phyloP scores from a whole-genome alignment of 1,140 invertebrate species.

The Platyscapa corneri region DNA sequence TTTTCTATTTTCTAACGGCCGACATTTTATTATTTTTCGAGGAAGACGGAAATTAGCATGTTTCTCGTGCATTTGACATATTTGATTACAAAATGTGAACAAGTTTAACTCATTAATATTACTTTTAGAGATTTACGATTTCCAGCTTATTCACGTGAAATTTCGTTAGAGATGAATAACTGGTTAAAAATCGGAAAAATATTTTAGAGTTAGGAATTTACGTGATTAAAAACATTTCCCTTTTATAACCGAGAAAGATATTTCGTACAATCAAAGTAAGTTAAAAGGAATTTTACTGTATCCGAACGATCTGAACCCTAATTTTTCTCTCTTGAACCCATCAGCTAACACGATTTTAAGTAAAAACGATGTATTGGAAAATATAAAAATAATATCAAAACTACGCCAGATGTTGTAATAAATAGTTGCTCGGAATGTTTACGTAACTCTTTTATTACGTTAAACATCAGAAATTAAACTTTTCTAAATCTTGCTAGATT shows the following conservation, averaged over 20 bases:
- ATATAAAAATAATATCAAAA: no score
- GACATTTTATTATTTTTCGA: neutral
- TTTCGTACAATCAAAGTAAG: neutral
- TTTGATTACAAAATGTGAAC: neutral
- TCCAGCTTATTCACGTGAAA: neutral
- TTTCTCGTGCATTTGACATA: neutral
- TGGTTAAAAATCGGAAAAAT: neutral
- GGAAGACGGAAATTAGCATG: neutral
- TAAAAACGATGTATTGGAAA: no score
- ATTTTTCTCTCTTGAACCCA: neutral
- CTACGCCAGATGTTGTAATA: no score
- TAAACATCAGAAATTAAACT: no score
- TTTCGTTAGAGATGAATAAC: neutral
- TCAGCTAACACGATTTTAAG: no score
- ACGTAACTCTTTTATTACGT: no score
- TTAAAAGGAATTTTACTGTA: neutral
- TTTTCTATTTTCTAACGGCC: neutral
- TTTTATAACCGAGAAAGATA: no score
- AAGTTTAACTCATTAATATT: neutral
- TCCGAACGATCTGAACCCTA: neutral
- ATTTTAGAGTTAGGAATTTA: no score
- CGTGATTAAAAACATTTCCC: no score
- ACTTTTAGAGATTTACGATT: neutral
- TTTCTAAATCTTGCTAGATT: no score
- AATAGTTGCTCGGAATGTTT: no score